Evolutionary conservation across 2,888 invertebrate genomes (phyloP), one percentile per base, ranked within the genome.

Genomic region (Athalia circularis): DNA sequence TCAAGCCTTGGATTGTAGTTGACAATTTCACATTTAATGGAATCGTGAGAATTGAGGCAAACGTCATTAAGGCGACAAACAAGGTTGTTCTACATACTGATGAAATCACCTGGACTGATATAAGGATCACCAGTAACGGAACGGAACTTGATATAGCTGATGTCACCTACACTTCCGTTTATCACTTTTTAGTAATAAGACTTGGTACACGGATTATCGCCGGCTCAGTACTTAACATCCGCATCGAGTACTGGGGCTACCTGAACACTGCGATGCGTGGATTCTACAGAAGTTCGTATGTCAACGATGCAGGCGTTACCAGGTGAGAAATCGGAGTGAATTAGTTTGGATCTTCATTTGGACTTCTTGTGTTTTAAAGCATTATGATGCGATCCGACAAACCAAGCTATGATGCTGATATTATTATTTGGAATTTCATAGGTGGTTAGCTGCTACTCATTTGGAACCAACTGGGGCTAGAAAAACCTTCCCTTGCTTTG

Each of bases 381-480:
- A 29, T 29, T 29, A 29, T 29, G 29, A 29, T 29, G 29, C 2
- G 29, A 29, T 29, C 29, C 2, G 29, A 29, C 2, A 29, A 0
- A 29, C 29, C 29, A 29, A 29, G 29, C 29, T 29, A 29, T 29
- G 29, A 29, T 29, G 0, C 29, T 29, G 29, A 29, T 29, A 29
- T 15, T 3, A 52, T 9, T 68, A 52, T 15, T 29, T 50, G 50
- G 65, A 70, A 15, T 59, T 13, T 11, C 80, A 5, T 80, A 93
- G 93, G 83, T 92, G 92, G 87, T 93, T 95, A 82, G 93, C 94
- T n/a, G 94, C 94, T 0, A 94, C 95, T 0, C 94, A 95, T 84
- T 90, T 96, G 82, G 92, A 95, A 65, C 95, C 95, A 0, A 94
- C 94, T 86, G 93, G 94, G 83, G 96, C 96, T 0, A 91, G 96